Conservation (phyloP, 1,140 invertebrate species). For the Stratiolaelaps scimitus region DNA sequence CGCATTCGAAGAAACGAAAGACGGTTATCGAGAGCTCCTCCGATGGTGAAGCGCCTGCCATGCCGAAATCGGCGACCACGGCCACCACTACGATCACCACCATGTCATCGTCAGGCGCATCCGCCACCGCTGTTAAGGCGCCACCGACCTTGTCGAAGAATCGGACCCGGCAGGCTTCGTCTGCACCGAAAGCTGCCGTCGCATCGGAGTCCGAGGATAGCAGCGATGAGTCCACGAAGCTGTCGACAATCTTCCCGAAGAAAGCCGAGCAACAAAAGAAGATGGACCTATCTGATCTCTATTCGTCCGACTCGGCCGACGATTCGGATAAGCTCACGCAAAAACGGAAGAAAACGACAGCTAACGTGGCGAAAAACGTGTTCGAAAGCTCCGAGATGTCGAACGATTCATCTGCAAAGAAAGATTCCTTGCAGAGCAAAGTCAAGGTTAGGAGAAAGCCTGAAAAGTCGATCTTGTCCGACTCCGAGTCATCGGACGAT, state of each 20-base stretch:
- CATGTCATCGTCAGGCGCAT: not conserved
- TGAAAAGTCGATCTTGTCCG: not conserved
- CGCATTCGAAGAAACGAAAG: conserved; percentile 36
- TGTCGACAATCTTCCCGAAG: conserved; percentile 11
- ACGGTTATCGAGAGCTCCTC: conserved; percentile 35
- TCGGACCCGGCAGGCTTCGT: conserved; percentile 5
- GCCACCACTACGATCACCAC: not conserved
- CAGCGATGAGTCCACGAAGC: not conserved
- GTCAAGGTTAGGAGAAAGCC: too few species aligned
- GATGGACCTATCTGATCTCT: conserved; percentile 3
- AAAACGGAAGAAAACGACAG: conserved; percentile 17
- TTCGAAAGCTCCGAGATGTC: too few species aligned
- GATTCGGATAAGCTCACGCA: conserved; percentile 9
- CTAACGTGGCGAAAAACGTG: too few species aligned
- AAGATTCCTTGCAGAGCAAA: too few species aligned
- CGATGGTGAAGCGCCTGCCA: conserved; percentile 21
- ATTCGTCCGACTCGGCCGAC: conserved; percentile 20
- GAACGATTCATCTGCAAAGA: too few species aligned
- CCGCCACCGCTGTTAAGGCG: not conserved
- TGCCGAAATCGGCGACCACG: not conserved
- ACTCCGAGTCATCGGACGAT: conserved; percentile 13
- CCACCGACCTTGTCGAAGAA: not conserved
- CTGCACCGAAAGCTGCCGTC: conserved; percentile 12
- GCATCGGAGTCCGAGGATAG: conserved; percentile 21
- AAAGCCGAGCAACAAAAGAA: not conserved